phyloP scores from a whole-genome alignment of 30 jellyfish, hydroid and myxozoan species.

The Chrysaora quinquecirrha region DNA sequence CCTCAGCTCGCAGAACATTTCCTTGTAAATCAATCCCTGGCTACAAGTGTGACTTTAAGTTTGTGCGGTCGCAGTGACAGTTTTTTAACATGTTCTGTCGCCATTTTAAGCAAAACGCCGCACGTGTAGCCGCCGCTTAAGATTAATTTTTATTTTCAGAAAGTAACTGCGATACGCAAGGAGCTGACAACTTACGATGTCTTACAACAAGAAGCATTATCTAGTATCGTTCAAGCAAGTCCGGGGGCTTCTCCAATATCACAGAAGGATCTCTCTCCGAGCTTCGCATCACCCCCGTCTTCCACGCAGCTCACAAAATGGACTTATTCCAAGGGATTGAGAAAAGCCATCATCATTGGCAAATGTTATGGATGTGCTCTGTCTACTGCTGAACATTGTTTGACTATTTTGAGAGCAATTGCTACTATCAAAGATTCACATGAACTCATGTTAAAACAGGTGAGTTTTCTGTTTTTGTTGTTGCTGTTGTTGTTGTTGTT shows the following conservation, averaged over 20 bases:
- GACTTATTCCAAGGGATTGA: conserved; percentile 11
- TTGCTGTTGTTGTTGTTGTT: too few species aligned
- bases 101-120: too few species aligned
- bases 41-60: too few species aligned
- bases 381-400: conserved; percentile 83
- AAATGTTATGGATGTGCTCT: conserved; percentile 92
- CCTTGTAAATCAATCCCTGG: too few species aligned
- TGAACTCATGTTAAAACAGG: conserved; percentile 74
- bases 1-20: too few species aligned
- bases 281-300: background rate
- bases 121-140: too few species aligned
- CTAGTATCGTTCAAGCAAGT: conserved; percentile 74
- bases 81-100: too few species aligned
- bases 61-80: too few species aligned
- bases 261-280: conserved; percentile 13
- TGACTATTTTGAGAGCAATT: conserved; percentile 85
- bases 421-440: conserved; percentile 75
- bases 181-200: conserved; percentile 81
- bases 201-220: conserved; percentile 71
- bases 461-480: too few species aligned
- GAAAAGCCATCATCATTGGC: conserved; percentile 52
- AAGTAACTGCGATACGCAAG: conserved; percentile 87
- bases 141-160: too few species aligned
- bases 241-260: conserved; percentile 79
- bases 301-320: background rate